Conservation (phyloP, 2,113 vertebrate genomes). For the Campylomormyrus numenius region DNA sequence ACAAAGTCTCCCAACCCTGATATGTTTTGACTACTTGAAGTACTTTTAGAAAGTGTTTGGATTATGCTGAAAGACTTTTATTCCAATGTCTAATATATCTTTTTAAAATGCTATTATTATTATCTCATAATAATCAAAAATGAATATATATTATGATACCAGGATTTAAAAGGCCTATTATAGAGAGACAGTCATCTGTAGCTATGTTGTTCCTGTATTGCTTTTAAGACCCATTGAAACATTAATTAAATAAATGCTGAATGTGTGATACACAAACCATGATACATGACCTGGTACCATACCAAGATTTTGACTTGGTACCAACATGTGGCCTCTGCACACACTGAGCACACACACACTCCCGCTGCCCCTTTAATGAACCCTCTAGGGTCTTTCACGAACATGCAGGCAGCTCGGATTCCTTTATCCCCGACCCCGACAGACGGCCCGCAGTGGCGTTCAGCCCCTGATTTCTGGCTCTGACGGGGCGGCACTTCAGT, state of each 20-base stretch:
- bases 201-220: no score
- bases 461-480: background rate
- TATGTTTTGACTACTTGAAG: slow-evolving; percentile 53
- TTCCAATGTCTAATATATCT: background rate
- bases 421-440: background rate
- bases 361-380: background rate
- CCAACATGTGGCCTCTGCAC: background rate
- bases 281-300: background rate
- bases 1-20: slow-evolving; percentile 47
- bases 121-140: background rate
- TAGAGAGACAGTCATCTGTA: background rate
- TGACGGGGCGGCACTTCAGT: background rate
- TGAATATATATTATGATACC: background rate
- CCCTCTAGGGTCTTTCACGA: background rate
- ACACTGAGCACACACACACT: background rate
- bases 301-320: background rate
- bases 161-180: background rate
- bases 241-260: background rate
- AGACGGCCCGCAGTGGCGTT: background rate
- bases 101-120: slow-evolving; percentile 3
- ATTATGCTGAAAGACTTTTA: slow-evolving; percentile 8
- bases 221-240: background rate
- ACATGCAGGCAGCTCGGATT: background rate
- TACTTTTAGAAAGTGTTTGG: slow-evolving; percentile 47
- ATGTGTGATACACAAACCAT: background rate